These are phyloP conservation scores for Athene noctua DNA, from an alignment of 2,113 vertebrate genomes.

Conservation along the genomic window DNA sequence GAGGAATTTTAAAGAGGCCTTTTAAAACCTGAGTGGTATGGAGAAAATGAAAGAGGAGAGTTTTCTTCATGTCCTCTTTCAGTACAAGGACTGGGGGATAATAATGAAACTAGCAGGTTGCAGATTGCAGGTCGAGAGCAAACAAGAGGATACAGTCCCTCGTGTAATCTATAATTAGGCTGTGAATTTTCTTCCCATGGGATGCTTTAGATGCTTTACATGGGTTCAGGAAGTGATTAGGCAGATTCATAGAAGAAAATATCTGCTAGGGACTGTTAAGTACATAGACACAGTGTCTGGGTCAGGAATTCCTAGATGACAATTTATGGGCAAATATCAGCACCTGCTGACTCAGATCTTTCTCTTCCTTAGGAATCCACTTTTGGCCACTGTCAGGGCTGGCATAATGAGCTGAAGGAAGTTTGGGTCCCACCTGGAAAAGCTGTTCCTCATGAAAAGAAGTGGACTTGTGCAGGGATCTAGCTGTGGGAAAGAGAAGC, in stretches of 20 bases:
- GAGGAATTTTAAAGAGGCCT: slow-evolving; percentile 16
- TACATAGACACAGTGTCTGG: neutral
- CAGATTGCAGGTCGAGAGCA: neutral
- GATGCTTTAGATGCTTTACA: neutral
- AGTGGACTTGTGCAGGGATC: neutral
- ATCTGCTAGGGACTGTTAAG: neutral
- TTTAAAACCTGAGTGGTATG: neutral
- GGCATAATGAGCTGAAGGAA: neutral
- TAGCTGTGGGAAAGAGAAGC: neutral
- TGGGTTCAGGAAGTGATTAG: neutral
- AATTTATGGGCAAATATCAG: neutral
- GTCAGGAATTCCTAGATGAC: neutral
- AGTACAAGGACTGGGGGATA: neutral
- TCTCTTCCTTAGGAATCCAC: neutral
- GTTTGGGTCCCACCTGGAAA: neutral
- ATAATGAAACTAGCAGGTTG: neutral
- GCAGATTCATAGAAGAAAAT: neutral
- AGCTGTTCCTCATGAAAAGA: neutral
- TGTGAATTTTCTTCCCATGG: neutral
- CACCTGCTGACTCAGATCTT: neutral
- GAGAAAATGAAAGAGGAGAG: neutral
- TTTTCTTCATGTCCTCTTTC: slow-evolving; percentile 1
- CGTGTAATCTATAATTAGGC: neutral
- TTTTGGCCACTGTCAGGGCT: neutral
- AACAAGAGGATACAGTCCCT: neutral